Percentiles rank a stretch among this genome's conserved stretches.
Evolutionary conservation across 1,140 invertebrate genomes (phyloP).

Genomic region (Macrobrachium rosenbergii): DNA sequence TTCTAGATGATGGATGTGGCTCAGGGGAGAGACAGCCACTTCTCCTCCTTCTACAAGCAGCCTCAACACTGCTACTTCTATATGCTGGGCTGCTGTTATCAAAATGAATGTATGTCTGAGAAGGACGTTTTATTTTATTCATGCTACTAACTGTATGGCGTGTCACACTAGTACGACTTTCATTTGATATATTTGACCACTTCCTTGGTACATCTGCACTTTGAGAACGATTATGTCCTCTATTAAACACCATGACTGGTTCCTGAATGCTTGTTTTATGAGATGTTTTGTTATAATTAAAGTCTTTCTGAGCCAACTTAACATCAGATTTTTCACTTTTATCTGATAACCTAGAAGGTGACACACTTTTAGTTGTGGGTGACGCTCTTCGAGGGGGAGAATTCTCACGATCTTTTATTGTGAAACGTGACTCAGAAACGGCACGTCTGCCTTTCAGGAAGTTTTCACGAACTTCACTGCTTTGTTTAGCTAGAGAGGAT

Average conservation of each 20-base stretch:
- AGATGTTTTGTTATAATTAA: not conserved
- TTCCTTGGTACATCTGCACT: constrained; percentile 54
- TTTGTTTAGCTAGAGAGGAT: constrained; percentile 49
- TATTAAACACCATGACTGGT: not conserved
- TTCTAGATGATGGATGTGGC: constrained; percentile 41
- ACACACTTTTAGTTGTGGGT: constrained; percentile 11
- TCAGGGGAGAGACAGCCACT: constrained; percentile 56
- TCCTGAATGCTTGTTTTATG: constrained; percentile 6
- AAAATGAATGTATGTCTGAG: constrained; percentile 33
- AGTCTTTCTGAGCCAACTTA: constrained; percentile 38
- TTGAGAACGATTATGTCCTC: constrained; percentile 52
- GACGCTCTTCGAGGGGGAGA: constrained; percentile 47
- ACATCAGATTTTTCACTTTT: constrained; percentile 26
- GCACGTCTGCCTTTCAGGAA: constrained; percentile 61
- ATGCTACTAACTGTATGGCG: constrained; percentile 65
- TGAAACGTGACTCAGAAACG: constrained; percentile 65
- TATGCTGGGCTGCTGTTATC: constrained; percentile 5
- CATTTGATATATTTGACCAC: constrained; percentile 51
- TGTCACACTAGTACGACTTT: constrained; percentile 44
- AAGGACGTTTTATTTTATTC: constrained; percentile 62
- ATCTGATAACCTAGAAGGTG: constrained; percentile 37
- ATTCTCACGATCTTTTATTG: constrained; percentile 61
- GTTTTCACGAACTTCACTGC: constrained; percentile 49
- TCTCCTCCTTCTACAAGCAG: constrained; percentile 37
- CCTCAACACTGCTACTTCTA: constrained; percentile 61